These are phyloP conservation scores for Calameuta idolon DNA, from an alignment of 2,888 invertebrate species.

Conservation along the genomic window DNA sequence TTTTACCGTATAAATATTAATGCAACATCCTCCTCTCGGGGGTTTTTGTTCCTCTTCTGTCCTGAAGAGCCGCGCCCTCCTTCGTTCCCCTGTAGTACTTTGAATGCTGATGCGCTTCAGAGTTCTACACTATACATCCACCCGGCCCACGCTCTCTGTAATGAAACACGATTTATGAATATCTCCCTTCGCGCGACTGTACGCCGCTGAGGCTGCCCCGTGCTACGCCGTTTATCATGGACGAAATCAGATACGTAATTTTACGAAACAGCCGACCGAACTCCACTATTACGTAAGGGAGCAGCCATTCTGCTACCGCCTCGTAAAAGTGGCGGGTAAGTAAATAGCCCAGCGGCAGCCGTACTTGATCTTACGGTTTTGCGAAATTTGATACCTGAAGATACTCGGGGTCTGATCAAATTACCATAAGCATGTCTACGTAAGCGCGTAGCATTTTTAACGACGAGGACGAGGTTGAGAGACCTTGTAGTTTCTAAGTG, in stretches of 20 bases:
- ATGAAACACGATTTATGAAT: constrained; percentile 60
- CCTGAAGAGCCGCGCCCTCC: constrained; percentile 43
- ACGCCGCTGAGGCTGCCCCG: constrained; percentile 31
- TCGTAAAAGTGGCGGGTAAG: neutral
- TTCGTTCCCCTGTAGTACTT: constrained; percentile 54
- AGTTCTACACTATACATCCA: constrained; percentile 34
- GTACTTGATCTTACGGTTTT: neutral
- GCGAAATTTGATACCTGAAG: neutral
- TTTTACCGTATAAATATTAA: constrained; percentile 66
- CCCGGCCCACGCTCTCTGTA: constrained; percentile 51
- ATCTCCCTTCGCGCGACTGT: constrained; percentile 35
- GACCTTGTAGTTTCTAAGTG: neutral
- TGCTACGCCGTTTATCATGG: constrained; percentile 37
- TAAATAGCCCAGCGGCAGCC: neutral
- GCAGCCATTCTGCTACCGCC: neutral
- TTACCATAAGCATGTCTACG: neutral
- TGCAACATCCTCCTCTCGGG: constrained; percentile 66
- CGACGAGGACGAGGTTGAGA: neutral
- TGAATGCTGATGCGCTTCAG: constrained; percentile 66
- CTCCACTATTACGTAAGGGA: neutral
- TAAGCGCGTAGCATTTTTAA: neutral
- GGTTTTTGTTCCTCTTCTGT: constrained; percentile 63
- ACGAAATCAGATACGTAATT: constrained; percentile 34
- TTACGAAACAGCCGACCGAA: neutral
- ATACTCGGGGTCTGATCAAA: neutral